Conservation (phyloP, 2,797 vertebrate genomes). For the Myotis findleyi region DNA sequence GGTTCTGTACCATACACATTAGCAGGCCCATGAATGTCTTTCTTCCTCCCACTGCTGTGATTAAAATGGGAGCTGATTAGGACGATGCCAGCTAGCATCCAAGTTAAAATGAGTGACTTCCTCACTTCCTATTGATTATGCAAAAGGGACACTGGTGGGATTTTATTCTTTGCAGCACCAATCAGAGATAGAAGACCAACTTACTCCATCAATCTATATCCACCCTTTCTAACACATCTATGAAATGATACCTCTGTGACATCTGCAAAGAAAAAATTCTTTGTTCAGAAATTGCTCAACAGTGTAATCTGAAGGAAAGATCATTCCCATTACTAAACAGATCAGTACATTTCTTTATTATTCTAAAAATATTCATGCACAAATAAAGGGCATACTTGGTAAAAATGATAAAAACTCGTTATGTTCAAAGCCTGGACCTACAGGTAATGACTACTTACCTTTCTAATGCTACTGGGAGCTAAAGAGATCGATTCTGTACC, state of each 20-base stretch:
- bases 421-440: not conserved
- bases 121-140: constrained; percentile 14
- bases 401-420: constrained; percentile 11
- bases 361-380: constrained; percentile 47
- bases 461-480: not conserved
- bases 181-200: not conserved
- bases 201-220: constrained; percentile 32
- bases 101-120: constrained; percentile 7
- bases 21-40: not conserved
- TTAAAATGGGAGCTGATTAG: constrained; percentile 56
- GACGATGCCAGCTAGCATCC: not conserved
- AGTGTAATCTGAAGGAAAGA: constrained; percentile 44
- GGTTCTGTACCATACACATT: not conserved
- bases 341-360: constrained; percentile 9
- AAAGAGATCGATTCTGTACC: not conserved
- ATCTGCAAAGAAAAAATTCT: constrained; percentile 19
- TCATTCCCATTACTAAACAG: constrained; percentile 17
- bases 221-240: constrained; percentile 54
- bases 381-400: constrained; percentile 27
- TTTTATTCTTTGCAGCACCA: constrained; percentile 27
- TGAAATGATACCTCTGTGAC: constrained; percentile 22
- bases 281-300: constrained; percentile 24
- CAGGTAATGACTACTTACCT: not conserved
- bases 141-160: not conserved
- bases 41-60: constrained; percentile 1